Evolutionary conservation across 2,113 vertebrate species (phyloP), one percentile per base, ranked within the genome.

Genomic region (Mesoclemmys tuberculata): DNA sequence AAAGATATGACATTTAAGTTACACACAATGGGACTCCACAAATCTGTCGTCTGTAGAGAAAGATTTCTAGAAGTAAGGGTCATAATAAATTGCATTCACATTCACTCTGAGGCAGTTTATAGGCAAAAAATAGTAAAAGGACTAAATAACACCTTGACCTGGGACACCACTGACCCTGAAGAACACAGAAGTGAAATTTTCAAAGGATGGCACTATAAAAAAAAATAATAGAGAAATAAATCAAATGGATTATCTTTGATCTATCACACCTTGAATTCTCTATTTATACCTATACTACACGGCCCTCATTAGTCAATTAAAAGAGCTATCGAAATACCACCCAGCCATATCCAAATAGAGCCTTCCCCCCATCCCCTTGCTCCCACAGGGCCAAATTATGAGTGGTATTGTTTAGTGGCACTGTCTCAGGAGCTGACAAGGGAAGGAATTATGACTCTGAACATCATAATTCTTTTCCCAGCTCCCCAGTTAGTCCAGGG

Each of bases 401-500:
- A 27, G 21, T 10, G 38, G 8, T 1, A 1, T n/a, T 68, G 13
- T 49, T 84, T 84, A 64, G 26, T 82, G 56, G 18, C 58, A 48
- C 51, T 44, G 10, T 81, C 68, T 90, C 1, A 0, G 85, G 55
- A 86, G 44, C 35, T 55, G 8, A 29, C 1, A 1, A 41, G 24
- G 78, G 86, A 71, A n/a, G 52, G 52, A 61, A 52, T 22, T 3
- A 2, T 18, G 41, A 61, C 87, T 8, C 27, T 0, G 61, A 68
- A 68, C n/a, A 14, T 68, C 29, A n/a, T n/a, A 35, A 16, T 68
- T 68, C 61, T 68, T 16, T 68, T 35, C 61, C 35, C 16, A n/a
- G 0, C 35, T 18, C 14, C 14, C 16, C 10, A n/a, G 0, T 31
- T 29, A 26, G 21, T 77, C 12, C 35, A 61, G 6, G 0, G 0